Conservation (phyloP, 2,113 vertebrate species). For the Saccopteryx leptura region DNA sequence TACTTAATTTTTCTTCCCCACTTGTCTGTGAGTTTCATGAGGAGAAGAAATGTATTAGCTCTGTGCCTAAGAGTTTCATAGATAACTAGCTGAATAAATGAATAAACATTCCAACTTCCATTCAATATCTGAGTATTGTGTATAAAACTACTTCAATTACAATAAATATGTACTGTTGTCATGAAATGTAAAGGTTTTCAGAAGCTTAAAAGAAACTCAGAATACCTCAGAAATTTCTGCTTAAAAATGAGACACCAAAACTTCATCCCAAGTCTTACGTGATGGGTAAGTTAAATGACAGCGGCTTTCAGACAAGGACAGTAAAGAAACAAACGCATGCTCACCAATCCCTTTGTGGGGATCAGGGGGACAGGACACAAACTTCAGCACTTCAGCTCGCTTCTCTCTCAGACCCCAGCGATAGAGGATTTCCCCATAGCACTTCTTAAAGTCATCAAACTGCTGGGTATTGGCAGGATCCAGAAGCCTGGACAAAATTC, state of each 20-base stretch:
- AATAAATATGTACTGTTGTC: neutral
- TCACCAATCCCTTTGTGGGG: conserved; percentile 97
- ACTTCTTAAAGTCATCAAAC: conserved; percentile 99
- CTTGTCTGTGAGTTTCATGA: neutral
- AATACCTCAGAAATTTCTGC: conserved; percentile 34
- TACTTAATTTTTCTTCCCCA: neutral
- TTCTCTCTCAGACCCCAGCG: conserved; percentile 98
- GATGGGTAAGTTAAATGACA: neutral
- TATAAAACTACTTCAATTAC: neutral
- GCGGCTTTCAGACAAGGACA: neutral
- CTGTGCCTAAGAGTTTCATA: neutral
- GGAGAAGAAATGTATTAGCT: neutral
- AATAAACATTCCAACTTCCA: neutral
- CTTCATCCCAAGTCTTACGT: neutral
- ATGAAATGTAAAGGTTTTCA: conserved; percentile 34
- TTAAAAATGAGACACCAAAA: neutral
- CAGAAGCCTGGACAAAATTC: conserved; percentile 91
- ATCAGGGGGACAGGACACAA: conserved; percentile 96
- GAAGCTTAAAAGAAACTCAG: neutral
- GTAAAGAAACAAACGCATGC: conserved; percentile 41
- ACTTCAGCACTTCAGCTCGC: conserved; percentile 97
- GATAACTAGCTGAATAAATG: neutral
- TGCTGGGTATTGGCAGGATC: conserved; percentile 96
- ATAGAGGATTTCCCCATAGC: conserved; percentile 97
- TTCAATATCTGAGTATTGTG: neutral